These are phyloP conservation scores for Formica exsecta DNA, from an alignment of 1,140 invertebrate genomes.

Conservation along the genomic window DNA sequence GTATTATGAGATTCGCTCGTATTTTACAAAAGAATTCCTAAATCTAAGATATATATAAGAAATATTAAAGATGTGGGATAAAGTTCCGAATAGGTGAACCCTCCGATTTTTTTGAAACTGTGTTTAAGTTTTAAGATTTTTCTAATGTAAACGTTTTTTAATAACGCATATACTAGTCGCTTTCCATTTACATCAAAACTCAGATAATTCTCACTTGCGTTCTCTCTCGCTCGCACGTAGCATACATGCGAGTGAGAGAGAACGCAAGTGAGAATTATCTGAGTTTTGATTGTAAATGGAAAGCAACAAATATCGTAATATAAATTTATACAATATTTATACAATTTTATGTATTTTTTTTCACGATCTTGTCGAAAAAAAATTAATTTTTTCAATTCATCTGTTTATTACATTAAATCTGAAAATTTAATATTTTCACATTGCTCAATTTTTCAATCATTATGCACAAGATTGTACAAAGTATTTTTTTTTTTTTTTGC, in stretches of 20 bases:
- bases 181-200: too few species aligned
- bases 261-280: too few species aligned
- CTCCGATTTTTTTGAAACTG: too few species aligned
- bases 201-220: too few species aligned
- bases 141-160: not conserved
- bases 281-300: too few species aligned
- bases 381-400: not conserved
- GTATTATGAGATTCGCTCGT: not conserved
- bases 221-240: too few species aligned
- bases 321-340: not conserved
- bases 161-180: not conserved
- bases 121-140: not conserved
- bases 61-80: not conserved
- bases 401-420: not conserved
- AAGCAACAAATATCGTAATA: constrained; percentile 11
- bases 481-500: not conserved
- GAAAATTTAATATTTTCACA: not conserved
- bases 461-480: not conserved
- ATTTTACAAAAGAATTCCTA: not conserved
- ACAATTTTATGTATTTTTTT: not conserved
- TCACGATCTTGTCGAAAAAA: not conserved
- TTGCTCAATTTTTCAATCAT: not conserved
- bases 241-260: too few species aligned
- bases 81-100: too few species aligned
- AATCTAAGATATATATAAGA: not conserved